Percentiles rank a stretch among this genome's conserved stretches.
These are phyloP conservation scores for Sapajus apella DNA, from an alignment of 2,113 vertebrate genomes.

Conservation along the genomic window DNA sequence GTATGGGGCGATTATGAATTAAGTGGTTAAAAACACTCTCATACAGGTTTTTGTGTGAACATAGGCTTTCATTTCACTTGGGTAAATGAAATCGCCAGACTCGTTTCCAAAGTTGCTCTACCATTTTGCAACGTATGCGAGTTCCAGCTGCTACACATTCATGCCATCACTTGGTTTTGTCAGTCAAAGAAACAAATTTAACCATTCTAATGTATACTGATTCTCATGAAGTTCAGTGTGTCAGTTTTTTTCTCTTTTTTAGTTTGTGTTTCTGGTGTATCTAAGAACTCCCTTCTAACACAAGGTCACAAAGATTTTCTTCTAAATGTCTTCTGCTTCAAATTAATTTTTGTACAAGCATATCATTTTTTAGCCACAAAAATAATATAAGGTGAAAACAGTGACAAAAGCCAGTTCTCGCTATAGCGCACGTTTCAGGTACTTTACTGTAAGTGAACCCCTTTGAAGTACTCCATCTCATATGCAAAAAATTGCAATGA, in stretches of 20 bases:
- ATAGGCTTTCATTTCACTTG: constrained; percentile 10
- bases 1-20: neutral
- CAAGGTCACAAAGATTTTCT: neutral
- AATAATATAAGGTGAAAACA: constrained; percentile 1
- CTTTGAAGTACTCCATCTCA: neutral
- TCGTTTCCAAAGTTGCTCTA: neutral
- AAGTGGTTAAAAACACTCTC: neutral
- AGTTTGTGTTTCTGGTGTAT: neutral
- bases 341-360: neutral
- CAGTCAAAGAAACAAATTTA: neutral
- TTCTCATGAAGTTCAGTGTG: neutral
- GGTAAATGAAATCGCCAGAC: neutral
- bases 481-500: neutral
- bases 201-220: neutral
- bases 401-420: neutral
- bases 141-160: neutral
- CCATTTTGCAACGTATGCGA: neutral
- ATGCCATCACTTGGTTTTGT: neutral
- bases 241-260: neutral
- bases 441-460: neutral
- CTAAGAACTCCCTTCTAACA: neutral
- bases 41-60: neutral
- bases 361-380: neutral
- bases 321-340: neutral
- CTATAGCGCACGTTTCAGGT: neutral